Conservation (phyloP, 1,140 invertebrate species). For the Drosophila burlai region DNA sequence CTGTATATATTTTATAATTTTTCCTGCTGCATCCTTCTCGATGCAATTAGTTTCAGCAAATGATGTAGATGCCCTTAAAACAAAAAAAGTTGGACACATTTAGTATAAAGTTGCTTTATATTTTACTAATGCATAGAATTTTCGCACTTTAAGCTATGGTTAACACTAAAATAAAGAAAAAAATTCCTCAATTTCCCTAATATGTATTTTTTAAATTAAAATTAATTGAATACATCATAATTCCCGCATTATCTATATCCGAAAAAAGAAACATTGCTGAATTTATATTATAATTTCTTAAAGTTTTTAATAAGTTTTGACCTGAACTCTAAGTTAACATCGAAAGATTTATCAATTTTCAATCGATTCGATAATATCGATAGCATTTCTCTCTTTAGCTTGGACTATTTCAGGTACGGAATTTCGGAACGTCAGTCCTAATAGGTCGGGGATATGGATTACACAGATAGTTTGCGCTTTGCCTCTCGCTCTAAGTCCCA, state of each 20-base stretch:
- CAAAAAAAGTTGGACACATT: neutral
- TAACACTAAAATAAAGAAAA: too few species aligned
- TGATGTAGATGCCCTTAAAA: neutral
- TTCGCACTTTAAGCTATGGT: too few species aligned
- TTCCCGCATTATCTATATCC: too few species aligned
- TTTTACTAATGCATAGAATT: neutral
- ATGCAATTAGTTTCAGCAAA: constrained; percentile 8
- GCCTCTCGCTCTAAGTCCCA: constrained; percentile 49
- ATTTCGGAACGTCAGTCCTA: constrained; percentile 22
- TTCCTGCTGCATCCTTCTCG: neutral
- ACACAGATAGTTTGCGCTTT: constrained; percentile 42
- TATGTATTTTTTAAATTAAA: neutral
- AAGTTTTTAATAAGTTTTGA: too few species aligned
- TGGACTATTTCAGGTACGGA: neutral
- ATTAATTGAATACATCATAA: too few species aligned
- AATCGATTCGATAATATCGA: neutral
- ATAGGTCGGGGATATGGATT: constrained; percentile 23
- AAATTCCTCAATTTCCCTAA: too few species aligned
- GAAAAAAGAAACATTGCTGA: neutral
- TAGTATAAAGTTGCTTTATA: neutral
- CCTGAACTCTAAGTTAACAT: neutral
- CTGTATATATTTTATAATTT: constrained; percentile 4
- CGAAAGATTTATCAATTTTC: neutral
- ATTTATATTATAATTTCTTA: neutral
- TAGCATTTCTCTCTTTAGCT: neutral